phyloP scores from a whole-genome alignment of 2,888 invertebrate genomes.

The Leucania comma region DNA sequence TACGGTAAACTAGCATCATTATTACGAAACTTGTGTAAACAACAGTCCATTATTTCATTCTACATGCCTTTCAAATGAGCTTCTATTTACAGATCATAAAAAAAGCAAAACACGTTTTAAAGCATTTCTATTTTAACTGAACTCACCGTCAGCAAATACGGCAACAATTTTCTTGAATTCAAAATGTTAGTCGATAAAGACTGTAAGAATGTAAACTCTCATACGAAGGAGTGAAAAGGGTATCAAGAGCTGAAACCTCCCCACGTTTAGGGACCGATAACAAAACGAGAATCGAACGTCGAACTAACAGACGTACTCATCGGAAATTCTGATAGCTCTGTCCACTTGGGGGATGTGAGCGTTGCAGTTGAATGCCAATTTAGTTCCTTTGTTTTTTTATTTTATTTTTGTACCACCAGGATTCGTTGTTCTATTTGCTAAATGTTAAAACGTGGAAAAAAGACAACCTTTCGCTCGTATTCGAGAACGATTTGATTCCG shows the following conservation, averaged over 20 bases:
- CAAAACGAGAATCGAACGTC: constrained; percentile 62
- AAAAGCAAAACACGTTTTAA: constrained; percentile 23
- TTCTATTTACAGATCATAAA: constrained; percentile 4
- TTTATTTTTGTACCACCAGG: constrained; percentile 48
- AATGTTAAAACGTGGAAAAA: constrained; percentile 45
- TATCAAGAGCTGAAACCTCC: constrained; percentile 52
- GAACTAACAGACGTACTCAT: constrained; percentile 67
- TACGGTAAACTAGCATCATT: neutral
- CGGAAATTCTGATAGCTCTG: constrained; percentile 68
- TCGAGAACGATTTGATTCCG: constrained; percentile 10
- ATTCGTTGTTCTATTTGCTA: constrained; percentile 49
- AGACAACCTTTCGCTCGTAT: constrained; percentile 17
- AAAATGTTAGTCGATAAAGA: constrained; percentile 55
- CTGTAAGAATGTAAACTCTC: constrained; percentile 53
- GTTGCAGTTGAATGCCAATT: constrained; percentile 67
- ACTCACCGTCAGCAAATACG: constrained; percentile 51
- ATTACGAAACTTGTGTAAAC: neutral
- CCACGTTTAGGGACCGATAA: constrained; percentile 65
- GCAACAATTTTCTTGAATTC: constrained; percentile 49
- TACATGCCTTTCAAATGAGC: neutral
- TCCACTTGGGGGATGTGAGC: constrained; percentile 64
- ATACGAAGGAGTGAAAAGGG: constrained; percentile 50
- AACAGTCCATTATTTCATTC: neutral
- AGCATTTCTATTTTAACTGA: constrained; percentile 38
- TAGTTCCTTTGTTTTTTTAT: constrained; percentile 50